Base-by-base conservation (phyloP, 92 coral and sea anemone genomes). In the Bergia puertoricense region DNA sequence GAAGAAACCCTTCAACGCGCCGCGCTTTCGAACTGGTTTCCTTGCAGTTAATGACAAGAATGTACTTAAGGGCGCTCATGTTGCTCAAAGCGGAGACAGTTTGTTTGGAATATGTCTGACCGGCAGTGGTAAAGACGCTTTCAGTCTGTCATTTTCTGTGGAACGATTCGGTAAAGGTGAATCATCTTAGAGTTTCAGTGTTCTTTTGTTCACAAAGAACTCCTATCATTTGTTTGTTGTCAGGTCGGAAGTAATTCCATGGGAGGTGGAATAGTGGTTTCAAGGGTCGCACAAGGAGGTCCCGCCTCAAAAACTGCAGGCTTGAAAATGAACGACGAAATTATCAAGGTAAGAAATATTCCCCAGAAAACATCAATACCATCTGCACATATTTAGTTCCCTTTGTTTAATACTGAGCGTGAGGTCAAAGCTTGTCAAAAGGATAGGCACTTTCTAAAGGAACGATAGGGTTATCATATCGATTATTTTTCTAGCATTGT, bases 251-350 rank as follows among this genome's bases (percentile, higher is more conserved):
- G 86, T 91, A 93, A 87, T 90, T 79, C 94, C 38, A 90, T 81
- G 43, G 94, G 92, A 81, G 94, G 96, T 71, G 98, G 99, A 48
- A 95, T 97, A 81, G 98, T 94, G 96, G 96, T 97, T 77, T 97
- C 99, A 8, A 97, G 93, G 91, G 90, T 97, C 85, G 99, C 98
- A 77, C 97, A 97, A 88, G 95, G 98, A 86, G 98, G 98, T 75
- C 99, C 99, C 46, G 99, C 99, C 54, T 94, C 99, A 82, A 93
- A 95, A 90, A 69, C 91, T 73, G 95, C 91, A 82, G 98, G 98
- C 22, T 80, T 97, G 56, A 92, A 91, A 79, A 93, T 95, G 38
- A 93, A 94, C 76, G 99, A 97, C 89, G 84, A 92, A 90, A 95
- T 97, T 44, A 54, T 97, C 57, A 92, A 97, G 99, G 99, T 97